Conservation (phyloP, 64 coral and sea anemone species). For the Dendrophyllia cribrosa region DNA sequence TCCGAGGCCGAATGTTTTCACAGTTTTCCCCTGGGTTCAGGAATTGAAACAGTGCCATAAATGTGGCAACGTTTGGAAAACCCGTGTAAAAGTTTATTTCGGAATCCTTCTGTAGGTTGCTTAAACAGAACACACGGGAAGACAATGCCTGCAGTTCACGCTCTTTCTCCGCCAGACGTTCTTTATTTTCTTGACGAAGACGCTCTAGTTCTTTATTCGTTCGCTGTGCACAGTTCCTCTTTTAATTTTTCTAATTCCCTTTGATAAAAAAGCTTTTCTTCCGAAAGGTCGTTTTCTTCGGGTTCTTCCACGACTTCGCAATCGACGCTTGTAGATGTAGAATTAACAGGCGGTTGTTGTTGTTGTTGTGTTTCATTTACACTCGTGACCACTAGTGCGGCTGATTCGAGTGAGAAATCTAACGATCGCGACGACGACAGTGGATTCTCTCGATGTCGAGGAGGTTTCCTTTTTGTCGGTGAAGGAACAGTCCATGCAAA, state of each 20-base stretch:
- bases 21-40: no score
- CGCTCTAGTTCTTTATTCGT: not conserved
- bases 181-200: not conserved
- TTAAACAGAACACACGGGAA: not conserved
- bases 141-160: not conserved
- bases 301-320: not conserved
- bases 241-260: not conserved
- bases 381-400: not conserved
- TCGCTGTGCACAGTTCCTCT: not conserved
- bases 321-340: not conserved
- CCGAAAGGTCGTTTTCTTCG: not conserved
- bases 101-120: not conserved
- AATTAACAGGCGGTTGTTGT: not conserved
- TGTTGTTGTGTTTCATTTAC: not conserved
- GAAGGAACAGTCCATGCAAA: conserved; percentile 2
- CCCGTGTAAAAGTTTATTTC: not conserved
- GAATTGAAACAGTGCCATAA: no score
- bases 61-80: no score
- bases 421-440: not conserved
- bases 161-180: not conserved
- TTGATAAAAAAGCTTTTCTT: not conserved
- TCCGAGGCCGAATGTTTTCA: no score
- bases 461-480: not conserved
- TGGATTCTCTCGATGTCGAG: not conserved
- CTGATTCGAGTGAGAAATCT: not conserved